phyloP scores from a whole-genome alignment of 2,888 invertebrate species.

The Hirtodrosophila cameraria region DNA sequence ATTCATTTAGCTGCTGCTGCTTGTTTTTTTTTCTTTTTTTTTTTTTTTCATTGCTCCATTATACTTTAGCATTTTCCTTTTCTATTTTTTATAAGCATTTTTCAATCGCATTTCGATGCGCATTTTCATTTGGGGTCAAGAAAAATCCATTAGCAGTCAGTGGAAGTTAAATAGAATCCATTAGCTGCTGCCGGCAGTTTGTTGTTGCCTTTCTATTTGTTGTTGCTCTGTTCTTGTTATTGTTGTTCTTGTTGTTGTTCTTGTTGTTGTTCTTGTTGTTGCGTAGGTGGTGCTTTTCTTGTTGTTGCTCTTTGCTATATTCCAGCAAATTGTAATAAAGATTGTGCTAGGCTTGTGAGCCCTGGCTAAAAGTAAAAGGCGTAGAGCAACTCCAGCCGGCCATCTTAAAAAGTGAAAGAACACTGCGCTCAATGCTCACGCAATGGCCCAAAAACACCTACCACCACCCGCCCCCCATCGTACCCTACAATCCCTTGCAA shows the following conservation, averaged over 20 bases:
- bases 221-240: conserved; percentile 12
- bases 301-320: conserved; percentile 24
- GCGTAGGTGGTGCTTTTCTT: conserved; percentile 34
- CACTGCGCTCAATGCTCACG: conserved; percentile 42
- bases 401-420: conserved; percentile 47
- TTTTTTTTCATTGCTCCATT: conserved; percentile 59
- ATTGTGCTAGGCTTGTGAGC: conserved; percentile 44
- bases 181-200: conserved; percentile 70
- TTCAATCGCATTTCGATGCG: conserved; percentile 79
- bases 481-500: not conserved
- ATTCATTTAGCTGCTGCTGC: conserved; percentile 53
- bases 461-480: not conserved
- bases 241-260: conserved; percentile 24
- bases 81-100: conserved; percentile 73
- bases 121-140: conserved; percentile 83
- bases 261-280: conserved; percentile 11
- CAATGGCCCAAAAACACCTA: conserved; percentile 20
- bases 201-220: conserved; percentile 53
- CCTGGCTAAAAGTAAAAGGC: conserved; percentile 55
- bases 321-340: conserved; percentile 67
- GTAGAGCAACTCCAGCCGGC: conserved; percentile 26
- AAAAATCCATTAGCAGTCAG: conserved; percentile 83
- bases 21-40: conserved; percentile 27
- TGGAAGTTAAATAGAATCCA: conserved; percentile 84
- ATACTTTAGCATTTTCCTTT: conserved; percentile 55